Base-by-base conservation (phyloP, 1,140 invertebrate genomes). In the Leptopilina clavipes region DNA sequence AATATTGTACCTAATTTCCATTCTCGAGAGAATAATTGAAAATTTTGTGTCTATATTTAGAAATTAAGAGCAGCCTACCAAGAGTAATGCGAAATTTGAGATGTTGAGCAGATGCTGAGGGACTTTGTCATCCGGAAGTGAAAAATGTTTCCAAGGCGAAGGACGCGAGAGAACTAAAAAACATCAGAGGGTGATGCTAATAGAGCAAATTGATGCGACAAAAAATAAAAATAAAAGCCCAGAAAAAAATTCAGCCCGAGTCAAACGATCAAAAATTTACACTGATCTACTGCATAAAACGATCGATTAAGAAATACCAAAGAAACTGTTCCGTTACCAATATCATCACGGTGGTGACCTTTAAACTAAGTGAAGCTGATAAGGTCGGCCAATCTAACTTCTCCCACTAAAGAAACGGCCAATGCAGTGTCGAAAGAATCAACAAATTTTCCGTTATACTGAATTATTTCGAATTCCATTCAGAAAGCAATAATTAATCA, bases 281-380 rank as follows among this genome's bases (percentile, higher is more conserved):
- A 65, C 59, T 65, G 22, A 65, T 31, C 59, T 65, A n/a, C 59
- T 65, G 59, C 59, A 65, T n/a, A 31, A 65, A 31, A n/a, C 11
- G 59, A 25, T 65, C 25, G 25, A 65, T 65, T 31, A 31, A 65
- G 25, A 14, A 31, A 31, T 2, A 65, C 8, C 59, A 48, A n/a
- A 52, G n/a, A 17, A 52, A 52, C 48, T 52, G 59, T 37, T 65
- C 75, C 76, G 74, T 81, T 80, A 73, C 72, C 79, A 80, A 83
- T 88, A 86, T 87, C 83, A 83, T 81, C 54, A 74, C 73, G 74
- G 70, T 44, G 79, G 72, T 87, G 87, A 88, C 87, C 87, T 87
- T 87, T 87, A 86, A 86, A 82, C 87, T 71, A 73, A 75, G 72
- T 72, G 73, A 54, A 52, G 65, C 65, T 76, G 85, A 87, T 86